Evolutionary conservation across 2,888 invertebrate genomes (phyloP).

Genomic region (Charanyca ferruginea): DNA sequence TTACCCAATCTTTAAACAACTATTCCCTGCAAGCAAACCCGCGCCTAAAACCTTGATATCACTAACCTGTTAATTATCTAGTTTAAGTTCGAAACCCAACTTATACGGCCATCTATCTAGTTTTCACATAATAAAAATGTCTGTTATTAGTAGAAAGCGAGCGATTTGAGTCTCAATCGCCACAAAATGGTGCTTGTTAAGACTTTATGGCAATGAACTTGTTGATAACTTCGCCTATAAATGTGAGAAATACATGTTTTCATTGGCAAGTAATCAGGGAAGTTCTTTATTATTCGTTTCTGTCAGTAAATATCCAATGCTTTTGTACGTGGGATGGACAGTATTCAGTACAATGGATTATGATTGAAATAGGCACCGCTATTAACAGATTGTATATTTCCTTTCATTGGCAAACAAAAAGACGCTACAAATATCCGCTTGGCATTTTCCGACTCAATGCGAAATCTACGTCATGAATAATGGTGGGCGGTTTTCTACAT

Average conservation of each 20-base stretch:
- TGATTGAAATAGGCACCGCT: not conserved
- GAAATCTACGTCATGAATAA: too few relatives aligned
- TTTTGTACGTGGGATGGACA: not conserved
- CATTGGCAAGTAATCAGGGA: not conserved
- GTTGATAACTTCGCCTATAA: constrained; percentile 23
- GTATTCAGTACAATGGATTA: constrained; percentile 1
- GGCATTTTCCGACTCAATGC: not conserved
- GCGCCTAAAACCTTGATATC: not conserved
- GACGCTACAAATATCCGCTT: not conserved
- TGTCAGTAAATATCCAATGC: not conserved
- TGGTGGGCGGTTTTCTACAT: too few relatives aligned
- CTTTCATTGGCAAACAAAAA: not conserved
- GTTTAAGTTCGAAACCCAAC: constrained; percentile 22
- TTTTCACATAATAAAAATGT: constrained; percentile 62
- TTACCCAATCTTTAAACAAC: not conserved
- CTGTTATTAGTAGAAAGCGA: constrained; percentile 48
- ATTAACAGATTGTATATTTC: not conserved
- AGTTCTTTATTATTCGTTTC: constrained; percentile 6
- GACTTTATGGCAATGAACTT: constrained; percentile 20
- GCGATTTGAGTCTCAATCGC: constrained; percentile 33
- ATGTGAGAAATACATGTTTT: constrained; percentile 8
- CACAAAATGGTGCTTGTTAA: constrained; percentile 31
- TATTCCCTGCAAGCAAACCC: not conserved
- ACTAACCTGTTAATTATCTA: constrained; percentile 35
- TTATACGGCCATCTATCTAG: constrained; percentile 36